phyloP scores from a whole-genome alignment of 2,888 invertebrate species.

The Coelinius sp. region DNA sequence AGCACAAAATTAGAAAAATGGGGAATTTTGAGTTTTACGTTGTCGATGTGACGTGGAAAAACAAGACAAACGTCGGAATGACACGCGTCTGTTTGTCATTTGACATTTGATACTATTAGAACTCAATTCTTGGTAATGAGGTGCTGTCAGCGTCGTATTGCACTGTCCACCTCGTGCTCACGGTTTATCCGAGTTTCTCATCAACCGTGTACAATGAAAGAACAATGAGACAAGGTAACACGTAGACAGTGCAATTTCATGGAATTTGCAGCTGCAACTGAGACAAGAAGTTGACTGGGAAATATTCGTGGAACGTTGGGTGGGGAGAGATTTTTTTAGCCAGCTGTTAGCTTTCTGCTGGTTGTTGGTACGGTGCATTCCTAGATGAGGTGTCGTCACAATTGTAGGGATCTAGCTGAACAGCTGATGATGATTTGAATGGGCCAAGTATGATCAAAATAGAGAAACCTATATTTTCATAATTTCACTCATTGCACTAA shows the following conservation, averaged over 20 bases:
- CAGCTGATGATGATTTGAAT: background rate
- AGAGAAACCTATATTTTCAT: too few relatives aligned
- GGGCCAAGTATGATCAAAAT: too few relatives aligned
- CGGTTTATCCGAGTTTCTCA: conserved; percentile 31
- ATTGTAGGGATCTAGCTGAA: background rate
- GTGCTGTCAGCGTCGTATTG: conserved; percentile 27
- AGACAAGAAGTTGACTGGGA: background rate
- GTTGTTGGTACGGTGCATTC: background rate
- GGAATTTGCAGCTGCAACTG: conserved; percentile 1
- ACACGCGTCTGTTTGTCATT: background rate
- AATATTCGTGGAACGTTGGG: background rate
- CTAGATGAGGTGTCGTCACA: background rate
- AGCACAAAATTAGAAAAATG: background rate
- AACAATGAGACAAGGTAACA: conserved; percentile 28
- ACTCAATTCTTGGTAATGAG: background rate
- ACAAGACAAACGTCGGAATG: background rate
- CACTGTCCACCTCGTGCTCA: conserved; percentile 29
- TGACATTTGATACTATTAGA: conserved; percentile 24
- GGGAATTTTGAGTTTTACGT: background rate
- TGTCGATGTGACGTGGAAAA: background rate
- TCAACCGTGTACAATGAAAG: conserved; percentile 30
- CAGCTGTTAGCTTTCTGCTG: background rate
- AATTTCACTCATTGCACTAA: too few relatives aligned
- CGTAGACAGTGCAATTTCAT: conserved; percentile 22
- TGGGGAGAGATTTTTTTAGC: conserved; percentile 3